phyloP scores from a whole-genome alignment of 2,888 invertebrate genomes.

The Diaperis boleti region DNA sequence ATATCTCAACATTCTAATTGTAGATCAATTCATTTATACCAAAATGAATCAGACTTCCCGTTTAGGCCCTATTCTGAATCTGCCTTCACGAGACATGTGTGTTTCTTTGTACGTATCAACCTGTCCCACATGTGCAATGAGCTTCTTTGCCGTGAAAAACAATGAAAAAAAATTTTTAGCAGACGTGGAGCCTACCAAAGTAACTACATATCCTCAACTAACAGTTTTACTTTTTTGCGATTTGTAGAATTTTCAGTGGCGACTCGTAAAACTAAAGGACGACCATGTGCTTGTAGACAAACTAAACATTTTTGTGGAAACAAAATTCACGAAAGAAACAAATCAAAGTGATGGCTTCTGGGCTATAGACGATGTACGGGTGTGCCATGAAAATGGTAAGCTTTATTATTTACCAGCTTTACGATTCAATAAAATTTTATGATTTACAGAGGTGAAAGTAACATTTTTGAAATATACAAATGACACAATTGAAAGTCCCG shows the following conservation, averaged over 20 bases:
- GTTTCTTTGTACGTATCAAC: constrained; percentile 57
- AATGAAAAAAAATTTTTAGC: constrained; percentile 48
- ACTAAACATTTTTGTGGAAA: constrained; percentile 60
- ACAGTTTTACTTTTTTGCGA: too few relatives aligned
- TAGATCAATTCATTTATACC: constrained; percentile 60
- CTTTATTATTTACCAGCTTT: constrained; percentile 1
- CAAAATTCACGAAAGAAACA: constrained; percentile 50
- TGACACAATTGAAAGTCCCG: constrained; percentile 40
- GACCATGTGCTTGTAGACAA: constrained; percentile 54
- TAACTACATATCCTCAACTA: too few relatives aligned
- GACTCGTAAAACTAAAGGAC: constrained; percentile 56
- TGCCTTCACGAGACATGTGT: constrained; percentile 56
- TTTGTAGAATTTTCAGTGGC: constrained; percentile 56
- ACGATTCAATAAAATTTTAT: neutral
- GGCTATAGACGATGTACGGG: constrained; percentile 61
- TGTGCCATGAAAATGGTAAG: constrained; percentile 61
- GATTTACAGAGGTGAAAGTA: constrained; percentile 56
- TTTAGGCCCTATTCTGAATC: constrained; percentile 57
- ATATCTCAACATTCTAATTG: neutral
- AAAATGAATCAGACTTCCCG: constrained; percentile 55
- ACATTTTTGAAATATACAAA: constrained; percentile 51
- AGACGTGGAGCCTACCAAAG: constrained; percentile 47
- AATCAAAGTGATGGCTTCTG: constrained; percentile 56
- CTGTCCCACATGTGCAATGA: constrained; percentile 58
- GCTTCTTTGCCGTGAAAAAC: constrained; percentile 54